Evolutionary conservation across 2,113 vertebrate genomes (phyloP).

Genomic region (Osmerus eperlanus): DNA sequence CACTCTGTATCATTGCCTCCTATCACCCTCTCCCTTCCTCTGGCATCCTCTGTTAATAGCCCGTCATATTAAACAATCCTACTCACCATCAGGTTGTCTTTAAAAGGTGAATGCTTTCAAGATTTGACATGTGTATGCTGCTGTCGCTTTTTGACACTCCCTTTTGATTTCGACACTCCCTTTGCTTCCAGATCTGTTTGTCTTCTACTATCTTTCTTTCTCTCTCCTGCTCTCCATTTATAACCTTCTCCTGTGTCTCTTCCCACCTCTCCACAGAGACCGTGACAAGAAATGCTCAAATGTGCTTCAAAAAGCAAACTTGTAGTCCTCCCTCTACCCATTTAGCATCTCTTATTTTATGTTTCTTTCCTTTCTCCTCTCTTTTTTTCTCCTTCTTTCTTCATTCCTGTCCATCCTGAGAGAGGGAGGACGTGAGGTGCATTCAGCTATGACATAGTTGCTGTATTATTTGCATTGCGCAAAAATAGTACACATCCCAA

Average conservation of each 20-base stretch:
- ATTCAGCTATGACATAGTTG: constrained; percentile 32
- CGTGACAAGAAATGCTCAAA: constrained; percentile 40
- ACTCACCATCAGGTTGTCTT: constrained; percentile 27
- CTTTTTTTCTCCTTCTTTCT: constrained; percentile 37
- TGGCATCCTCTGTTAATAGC: constrained; percentile 51
- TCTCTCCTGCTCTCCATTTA: constrained; percentile 34
- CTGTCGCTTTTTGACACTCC: constrained; percentile 63
- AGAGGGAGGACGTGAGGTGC: constrained; percentile 42
- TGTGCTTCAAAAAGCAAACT: constrained; percentile 37
- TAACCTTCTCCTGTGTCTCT: constrained; percentile 2
- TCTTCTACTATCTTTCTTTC: constrained; percentile 29
- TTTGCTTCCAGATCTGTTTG: not conserved
- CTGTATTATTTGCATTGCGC: constrained; percentile 40
- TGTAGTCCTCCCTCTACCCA: constrained; percentile 45
- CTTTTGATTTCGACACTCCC: not conserved
- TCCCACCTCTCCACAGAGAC: constrained; percentile 39
- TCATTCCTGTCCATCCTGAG: constrained; percentile 39
- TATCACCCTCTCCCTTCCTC: constrained; percentile 38
- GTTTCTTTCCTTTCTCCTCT: constrained; percentile 50
- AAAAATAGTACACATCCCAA: not conserved
- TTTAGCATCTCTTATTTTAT: constrained; percentile 44
- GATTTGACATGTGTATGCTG: constrained; percentile 52
- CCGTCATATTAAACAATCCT: constrained; percentile 43
- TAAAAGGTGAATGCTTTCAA: constrained; percentile 59
- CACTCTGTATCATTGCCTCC: constrained; percentile 39